These are phyloP conservation scores for Morus bassanus DNA, from an alignment of 2,797 vertebrate species.

Conservation along the genomic window DNA sequence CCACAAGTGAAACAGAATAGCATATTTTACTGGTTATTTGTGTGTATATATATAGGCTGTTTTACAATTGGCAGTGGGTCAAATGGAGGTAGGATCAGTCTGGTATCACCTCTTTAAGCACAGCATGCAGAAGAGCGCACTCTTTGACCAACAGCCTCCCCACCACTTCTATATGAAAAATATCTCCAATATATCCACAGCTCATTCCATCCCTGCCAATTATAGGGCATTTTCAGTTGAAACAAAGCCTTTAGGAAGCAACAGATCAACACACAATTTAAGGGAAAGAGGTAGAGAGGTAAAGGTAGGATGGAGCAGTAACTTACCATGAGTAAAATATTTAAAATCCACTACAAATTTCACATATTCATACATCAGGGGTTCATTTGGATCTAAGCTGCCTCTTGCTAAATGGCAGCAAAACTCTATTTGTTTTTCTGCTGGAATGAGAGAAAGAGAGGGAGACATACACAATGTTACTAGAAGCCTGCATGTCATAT, in stretches of 20 bases:
- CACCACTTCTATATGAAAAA: neutral
- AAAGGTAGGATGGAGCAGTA: neutral
- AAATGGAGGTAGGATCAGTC: neutral
- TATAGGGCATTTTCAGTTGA: neutral
- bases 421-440: conserved; percentile 87
- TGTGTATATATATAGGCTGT: neutral
- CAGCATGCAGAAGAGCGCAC: neutral
- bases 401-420: conserved; percentile 92
- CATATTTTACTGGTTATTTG: neutral
- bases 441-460: conserved; percentile 70
- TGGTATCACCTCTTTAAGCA: neutral
- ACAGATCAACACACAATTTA: neutral
- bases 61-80: neutral
- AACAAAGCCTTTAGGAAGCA: neutral
- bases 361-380: conserved; percentile 86
- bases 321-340: conserved; percentile 89
- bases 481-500: neutral
- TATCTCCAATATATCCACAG: neutral
- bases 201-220: neutral
- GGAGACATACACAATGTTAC: neutral
- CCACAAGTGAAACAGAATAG: neutral
- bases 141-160: neutral
- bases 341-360: conserved; percentile 93
- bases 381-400: conserved; percentile 78
- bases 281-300: neutral